Evolutionary conservation across 2,113 vertebrate genomes (phyloP).

Genomic region (Thinocorus orbignyianus): DNA sequence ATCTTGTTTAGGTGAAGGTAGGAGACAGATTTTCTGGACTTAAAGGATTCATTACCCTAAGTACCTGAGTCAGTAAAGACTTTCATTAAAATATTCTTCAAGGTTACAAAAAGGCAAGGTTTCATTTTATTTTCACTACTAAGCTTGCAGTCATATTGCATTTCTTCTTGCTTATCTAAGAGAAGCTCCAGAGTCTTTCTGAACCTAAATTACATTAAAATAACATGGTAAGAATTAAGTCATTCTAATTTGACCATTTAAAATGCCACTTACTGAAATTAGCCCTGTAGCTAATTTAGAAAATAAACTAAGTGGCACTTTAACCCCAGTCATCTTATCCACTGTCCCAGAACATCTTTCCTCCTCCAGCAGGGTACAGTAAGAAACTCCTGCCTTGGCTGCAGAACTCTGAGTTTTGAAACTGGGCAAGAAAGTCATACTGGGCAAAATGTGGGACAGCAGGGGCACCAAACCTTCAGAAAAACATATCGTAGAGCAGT

Average conservation of each 20-base stretch:
- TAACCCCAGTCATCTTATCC: neutral
- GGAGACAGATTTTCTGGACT: neutral
- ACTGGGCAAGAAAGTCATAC: neutral
- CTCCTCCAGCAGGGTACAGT: neutral
- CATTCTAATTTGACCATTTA: neutral
- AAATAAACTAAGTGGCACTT: neutral
- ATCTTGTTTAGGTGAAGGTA: neutral
- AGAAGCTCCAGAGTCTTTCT: neutral
- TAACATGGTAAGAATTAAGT: neutral
- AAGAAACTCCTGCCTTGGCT: neutral
- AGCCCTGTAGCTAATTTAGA: neutral
- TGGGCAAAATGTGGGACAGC: neutral
- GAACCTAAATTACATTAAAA: neutral
- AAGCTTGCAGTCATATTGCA: neutral
- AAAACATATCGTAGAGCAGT: neutral
- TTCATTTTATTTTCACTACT: neutral
- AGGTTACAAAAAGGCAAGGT: neutral
- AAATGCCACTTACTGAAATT: neutral
- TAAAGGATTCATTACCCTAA: neutral
- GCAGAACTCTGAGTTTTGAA: neutral
- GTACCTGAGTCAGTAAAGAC: neutral
- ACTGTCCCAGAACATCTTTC: neutral
- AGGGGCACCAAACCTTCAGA: neutral
- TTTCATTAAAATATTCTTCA: neutral
- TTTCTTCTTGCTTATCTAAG: neutral